phyloP scores from a whole-genome alignment of 2,888 invertebrate species.

The Hypomecis punctinalis region DNA sequence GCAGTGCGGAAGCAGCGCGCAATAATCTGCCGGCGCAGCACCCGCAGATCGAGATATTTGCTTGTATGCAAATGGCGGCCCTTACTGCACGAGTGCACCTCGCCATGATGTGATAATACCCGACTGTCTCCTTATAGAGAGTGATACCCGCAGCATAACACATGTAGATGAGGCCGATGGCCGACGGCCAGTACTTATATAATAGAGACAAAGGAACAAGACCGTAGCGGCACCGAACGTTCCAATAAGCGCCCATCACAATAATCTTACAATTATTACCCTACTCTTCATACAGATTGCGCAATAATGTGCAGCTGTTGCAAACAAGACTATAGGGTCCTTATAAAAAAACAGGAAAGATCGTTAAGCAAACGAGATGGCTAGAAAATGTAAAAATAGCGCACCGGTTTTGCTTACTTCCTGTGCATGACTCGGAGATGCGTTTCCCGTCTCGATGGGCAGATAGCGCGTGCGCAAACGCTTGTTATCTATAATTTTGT shows the following conservation, averaged over 20 bases:
- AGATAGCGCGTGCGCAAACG: constrained; percentile 56
- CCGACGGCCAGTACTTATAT: constrained; percentile 66
- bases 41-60: constrained; percentile 78
- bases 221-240: constrained; percentile 54
- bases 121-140: constrained; percentile 74
- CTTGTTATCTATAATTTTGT: constrained; percentile 59
- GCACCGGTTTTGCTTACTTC: constrained; percentile 68
- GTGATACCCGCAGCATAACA: constrained; percentile 78
- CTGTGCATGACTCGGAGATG: constrained; percentile 58
- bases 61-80: constrained; percentile 82
- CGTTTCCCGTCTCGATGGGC: constrained; percentile 51
- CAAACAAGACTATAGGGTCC: constrained; percentile 51
- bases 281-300: constrained; percentile 47
- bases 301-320: constrained; percentile 44
- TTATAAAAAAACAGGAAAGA: constrained; percentile 58
- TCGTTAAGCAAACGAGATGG: constrained; percentile 63
- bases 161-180: constrained; percentile 76
- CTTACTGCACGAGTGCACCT: constrained; percentile 76
- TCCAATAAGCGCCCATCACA: constrained; percentile 53
- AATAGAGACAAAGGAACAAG: constrained; percentile 80
- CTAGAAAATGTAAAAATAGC: constrained; percentile 61
- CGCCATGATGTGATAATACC: constrained; percentile 82
- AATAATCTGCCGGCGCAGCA: constrained; percentile 72
- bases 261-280: constrained; percentile 53
- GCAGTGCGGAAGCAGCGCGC: constrained; percentile 77